These are phyloP conservation scores for Oriolus oriolus DNA, from an alignment of 2,113 vertebrate genomes.

Conservation along the genomic window DNA sequence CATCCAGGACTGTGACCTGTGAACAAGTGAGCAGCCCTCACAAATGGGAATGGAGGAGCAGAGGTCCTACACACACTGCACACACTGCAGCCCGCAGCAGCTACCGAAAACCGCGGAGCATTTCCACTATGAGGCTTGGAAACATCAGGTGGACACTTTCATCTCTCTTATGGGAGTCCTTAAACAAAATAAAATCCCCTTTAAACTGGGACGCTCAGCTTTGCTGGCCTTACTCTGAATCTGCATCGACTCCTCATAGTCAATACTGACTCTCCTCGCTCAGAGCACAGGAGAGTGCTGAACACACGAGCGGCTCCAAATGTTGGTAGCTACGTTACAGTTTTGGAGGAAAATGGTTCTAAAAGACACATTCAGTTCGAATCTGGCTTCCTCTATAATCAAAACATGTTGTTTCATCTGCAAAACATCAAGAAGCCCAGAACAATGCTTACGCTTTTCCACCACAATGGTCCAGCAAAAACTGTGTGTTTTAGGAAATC, in stretches of 20 bases:
- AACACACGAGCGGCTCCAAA: background rate
- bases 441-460: constrained; percentile 70
- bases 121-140: background rate
- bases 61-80: background rate
- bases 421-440: constrained; percentile 61
- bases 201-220: background rate
- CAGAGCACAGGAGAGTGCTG: background rate
- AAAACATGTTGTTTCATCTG: constrained; percentile 63
- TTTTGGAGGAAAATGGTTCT: background rate
- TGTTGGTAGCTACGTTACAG: background rate
- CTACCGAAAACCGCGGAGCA: background rate
- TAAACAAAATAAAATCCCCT: background rate
- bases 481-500: constrained; percentile 71
- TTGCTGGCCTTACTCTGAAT: background rate
- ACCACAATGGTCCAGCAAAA: constrained; percentile 62
- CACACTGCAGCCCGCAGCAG: rapidly evolving
- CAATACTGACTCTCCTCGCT: rapidly evolving
- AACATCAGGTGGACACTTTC: background rate
- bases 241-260: rapidly evolving
- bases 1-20: background rate
- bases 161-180: background rate
- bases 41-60: background rate
- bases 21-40: background rate
- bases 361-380: constrained; percentile 2
- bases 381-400: constrained; percentile 46